Base-by-base conservation (phyloP, 2,113 vertebrate species). In the Chamaetylas fuelleborni region DNA sequence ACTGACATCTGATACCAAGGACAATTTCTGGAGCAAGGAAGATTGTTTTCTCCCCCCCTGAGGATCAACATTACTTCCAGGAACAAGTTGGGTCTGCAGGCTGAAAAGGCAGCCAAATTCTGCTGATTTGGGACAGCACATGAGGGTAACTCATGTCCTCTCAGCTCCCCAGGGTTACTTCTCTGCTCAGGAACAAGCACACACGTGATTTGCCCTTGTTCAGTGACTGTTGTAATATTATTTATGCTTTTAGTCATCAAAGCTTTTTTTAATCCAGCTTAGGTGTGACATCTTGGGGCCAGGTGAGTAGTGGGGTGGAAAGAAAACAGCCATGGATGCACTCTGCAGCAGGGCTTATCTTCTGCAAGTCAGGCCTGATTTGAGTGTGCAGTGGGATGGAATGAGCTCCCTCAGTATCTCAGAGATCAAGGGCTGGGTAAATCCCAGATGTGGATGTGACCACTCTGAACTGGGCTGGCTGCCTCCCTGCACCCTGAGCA, bases 21-120 rank as follows among this genome's bases (percentile, higher is more conserved):
- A 96, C 94, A 94, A 93, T 93, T 96, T 96, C 95, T 97, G 90
- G 95, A 97, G 92, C 94, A 96, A 96, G 80, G 86, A 96, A 93
- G 93, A 96, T 90, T 95, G 47, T 54, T 62, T 84, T 74, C 40
- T 33, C 19, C 8, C 23, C 56, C 53, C 91, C 73, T 0, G 23
- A 94, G 92, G 88, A 92, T 48, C 48, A 61, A 20, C 71, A 71
- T 81, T 57, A 61, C 93, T 96, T 95, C 79, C 92, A 96, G 72
- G 80, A 88, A 95, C 0, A 6, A 82, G 79, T 0, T 85, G 66
- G 66, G 78, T 66, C 61, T 83, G 79, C 17, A 92, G 76, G 64
- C 76, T 94, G 86, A 48, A 70, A 90, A 90, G 36, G 72, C 92
- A 96, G 88, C 82, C 93, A 86, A 5, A 5, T 88, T 86, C 72